These are phyloP conservation scores for Myiagra hebetior DNA, from an alignment of 2,113 vertebrate species.

Conservation along the genomic window DNA sequence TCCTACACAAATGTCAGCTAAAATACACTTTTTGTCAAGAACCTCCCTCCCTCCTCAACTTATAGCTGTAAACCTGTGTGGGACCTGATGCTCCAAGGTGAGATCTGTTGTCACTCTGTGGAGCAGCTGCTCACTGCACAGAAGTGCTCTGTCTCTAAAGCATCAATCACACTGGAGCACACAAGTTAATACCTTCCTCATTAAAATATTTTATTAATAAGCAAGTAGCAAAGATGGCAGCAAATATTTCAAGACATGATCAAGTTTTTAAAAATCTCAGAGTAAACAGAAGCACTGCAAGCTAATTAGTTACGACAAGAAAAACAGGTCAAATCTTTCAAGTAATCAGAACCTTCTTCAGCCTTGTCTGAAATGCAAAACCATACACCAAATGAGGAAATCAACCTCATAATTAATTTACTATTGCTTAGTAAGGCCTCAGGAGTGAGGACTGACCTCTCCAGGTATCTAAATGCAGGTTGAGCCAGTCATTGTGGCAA, in stretches of 20 bases:
- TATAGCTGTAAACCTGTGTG: not conserved
- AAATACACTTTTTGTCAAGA: not conserved
- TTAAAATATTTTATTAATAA: slow-evolving; percentile 54
- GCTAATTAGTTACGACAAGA: slow-evolving; percentile 2
- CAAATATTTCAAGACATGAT: not conserved
- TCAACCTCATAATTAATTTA: not conserved
- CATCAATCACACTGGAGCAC: not conserved
- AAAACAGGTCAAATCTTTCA: not conserved
- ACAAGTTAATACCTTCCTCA: not conserved
- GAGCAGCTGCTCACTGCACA: not conserved
- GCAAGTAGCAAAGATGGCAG: not conserved
- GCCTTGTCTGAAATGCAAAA: not conserved
- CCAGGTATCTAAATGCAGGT: not conserved
- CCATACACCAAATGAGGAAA: not conserved
- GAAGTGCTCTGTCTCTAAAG: not conserved
- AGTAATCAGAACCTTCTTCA: not conserved
- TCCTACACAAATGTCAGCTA: not conserved
- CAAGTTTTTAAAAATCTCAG: not conserved
- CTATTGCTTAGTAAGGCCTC: not conserved
- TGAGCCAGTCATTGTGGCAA: not conserved
- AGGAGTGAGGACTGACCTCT: not conserved
- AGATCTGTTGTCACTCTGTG: not conserved
- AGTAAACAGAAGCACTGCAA: not conserved
- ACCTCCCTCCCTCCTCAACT: not conserved
- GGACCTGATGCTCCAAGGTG: not conserved